These are phyloP conservation scores for Leptopilina myrica DNA, from an alignment of 2,888 invertebrate species.

Conservation along the genomic window DNA sequence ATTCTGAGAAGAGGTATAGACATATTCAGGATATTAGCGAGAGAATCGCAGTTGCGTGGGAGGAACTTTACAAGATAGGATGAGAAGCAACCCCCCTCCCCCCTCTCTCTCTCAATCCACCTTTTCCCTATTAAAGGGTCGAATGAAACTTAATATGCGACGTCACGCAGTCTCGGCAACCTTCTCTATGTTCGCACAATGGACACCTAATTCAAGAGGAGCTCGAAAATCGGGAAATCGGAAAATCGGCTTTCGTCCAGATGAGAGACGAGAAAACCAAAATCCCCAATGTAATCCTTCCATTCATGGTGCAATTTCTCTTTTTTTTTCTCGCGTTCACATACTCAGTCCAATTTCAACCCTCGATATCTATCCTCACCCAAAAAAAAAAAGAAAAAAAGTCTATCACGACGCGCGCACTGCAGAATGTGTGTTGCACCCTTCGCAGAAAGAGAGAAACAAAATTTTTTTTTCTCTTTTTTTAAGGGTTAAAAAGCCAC, in stretches of 20 bases:
- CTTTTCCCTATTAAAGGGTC: conserved; percentile 65
- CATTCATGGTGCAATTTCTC: conserved; percentile 69
- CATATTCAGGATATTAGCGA: conserved; percentile 65
- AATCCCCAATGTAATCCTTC: conserved; percentile 76
- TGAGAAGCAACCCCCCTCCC: not conserved
- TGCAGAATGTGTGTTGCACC: conserved; percentile 53
- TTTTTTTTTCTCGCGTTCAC: conserved; percentile 60
- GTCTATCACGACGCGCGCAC: conserved; percentile 52
- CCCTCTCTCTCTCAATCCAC: too few relatives aligned
- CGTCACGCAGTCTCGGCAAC: conserved; percentile 67
- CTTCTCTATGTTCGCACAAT: conserved; percentile 62
- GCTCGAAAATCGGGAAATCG: conserved; percentile 70
- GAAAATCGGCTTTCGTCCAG: conserved; percentile 75
- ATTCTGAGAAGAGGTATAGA: conserved; percentile 49
- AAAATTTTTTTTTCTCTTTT: conserved; percentile 51
- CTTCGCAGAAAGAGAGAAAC: conserved; percentile 60
- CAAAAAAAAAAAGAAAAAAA: conserved; percentile 58
- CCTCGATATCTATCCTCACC: conserved; percentile 55
- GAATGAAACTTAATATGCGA: conserved; percentile 71
- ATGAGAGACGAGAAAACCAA: conserved; percentile 75
- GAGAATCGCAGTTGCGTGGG: conserved; percentile 53
- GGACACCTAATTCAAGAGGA: conserved; percentile 70
- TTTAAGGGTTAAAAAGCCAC: conserved; percentile 76
- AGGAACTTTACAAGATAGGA: conserved; percentile 46
- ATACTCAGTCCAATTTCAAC: conserved; percentile 51